Evolutionary conservation across 2,888 invertebrate species (phyloP), one percentile per base, ranked within the genome.

Genomic region (Ormyrus nitidulus): DNA sequence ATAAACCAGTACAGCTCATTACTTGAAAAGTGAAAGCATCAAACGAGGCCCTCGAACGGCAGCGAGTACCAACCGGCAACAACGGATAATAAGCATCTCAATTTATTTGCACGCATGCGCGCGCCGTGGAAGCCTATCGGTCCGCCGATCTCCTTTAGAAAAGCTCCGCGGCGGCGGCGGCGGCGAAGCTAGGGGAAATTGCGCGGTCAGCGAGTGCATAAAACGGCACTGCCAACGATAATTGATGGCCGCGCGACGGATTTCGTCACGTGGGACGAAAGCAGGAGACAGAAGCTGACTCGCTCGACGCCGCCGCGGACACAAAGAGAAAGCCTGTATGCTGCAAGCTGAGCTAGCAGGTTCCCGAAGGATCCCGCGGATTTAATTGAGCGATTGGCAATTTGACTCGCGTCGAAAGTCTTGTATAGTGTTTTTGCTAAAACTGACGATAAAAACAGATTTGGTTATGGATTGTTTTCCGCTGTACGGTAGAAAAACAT

Each of bases 231-330:
- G 76, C 76, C 76, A 64, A 65, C 83, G 82, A 84, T 84, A 85
- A 85, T 84, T 83, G 84, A 85, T 85, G 81, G 81, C 83, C 77
- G 68, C 82, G 82, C 81, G 83, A 84, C 80, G 76, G 72, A 83
- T 85, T 85, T 85, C 84, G 81, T 81, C 79, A 81, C 77, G 73
- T 72, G 34, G 4, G 19, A 58, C 19, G 61, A 59, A 46, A 75
- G 75, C 34, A 75, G 44, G 59, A 59, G 68, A 68, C 62, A 48
- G 69, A 69, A 54, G 19, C 61, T 11, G 69, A 44, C 5, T 11
- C 9, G 10, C 62, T 8, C 58, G 9, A 1, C 58, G 49, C 53
- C 74, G 56, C 53, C 7, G 65, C 6, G 58, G 75, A 71, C 71
- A 76, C 71, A 75, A 80, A 80, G 74, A 70, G 75, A 75, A 79